These are phyloP conservation scores for Gymnopithys bicolor DNA, from an alignment of 2,797 vertebrate species.

Conservation along the genomic window DNA sequence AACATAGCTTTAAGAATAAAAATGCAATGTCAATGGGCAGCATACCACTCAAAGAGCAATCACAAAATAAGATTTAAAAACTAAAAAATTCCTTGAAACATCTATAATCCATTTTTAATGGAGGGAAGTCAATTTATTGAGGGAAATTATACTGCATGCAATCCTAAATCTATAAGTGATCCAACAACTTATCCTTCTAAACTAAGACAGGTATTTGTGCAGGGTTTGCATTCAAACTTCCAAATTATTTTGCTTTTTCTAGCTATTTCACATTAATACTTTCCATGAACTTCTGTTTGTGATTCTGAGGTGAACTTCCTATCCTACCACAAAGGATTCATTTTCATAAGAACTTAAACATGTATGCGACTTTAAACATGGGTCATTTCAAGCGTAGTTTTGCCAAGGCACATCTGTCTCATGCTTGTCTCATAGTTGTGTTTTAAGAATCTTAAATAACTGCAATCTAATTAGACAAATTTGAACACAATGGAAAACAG, in stretches of 20 bases:
- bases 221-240: not conserved
- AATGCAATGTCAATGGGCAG: not conserved
- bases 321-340: not conserved
- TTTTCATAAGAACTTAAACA: not conserved
- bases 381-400: not conserved
- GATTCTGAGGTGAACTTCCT: not conserved
- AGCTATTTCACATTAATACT: not conserved
- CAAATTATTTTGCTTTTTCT: not conserved
- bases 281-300: not conserved
- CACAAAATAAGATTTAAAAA: not conserved
- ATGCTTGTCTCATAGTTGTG: not conserved
- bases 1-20: not conserved
- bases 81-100: not conserved
- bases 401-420: not conserved
- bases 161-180: not conserved
- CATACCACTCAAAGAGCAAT: not conserved
- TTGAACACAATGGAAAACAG: not conserved
- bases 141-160: not conserved
- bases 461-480: not conserved
- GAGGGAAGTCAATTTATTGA: not conserved
- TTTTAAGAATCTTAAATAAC: not conserved
- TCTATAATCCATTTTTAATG: not conserved
- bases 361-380: not conserved
- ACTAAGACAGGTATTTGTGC: not conserved
- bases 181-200: not conserved